phyloP scores from a whole-genome alignment of 2,113 vertebrate species.

The Phylloscopus trochilus region DNA sequence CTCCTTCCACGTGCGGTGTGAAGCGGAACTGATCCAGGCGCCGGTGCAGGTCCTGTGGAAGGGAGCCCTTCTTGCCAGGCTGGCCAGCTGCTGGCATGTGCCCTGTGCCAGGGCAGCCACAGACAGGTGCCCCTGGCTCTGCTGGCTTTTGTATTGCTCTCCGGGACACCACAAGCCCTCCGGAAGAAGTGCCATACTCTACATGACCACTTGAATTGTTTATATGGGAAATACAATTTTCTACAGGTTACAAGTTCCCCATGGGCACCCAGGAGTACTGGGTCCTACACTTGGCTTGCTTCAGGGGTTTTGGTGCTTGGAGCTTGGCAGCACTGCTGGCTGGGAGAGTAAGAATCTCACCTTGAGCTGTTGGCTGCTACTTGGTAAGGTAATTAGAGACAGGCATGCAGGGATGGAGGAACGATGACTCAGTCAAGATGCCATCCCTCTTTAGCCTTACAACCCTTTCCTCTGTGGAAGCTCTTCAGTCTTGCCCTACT shows the following conservation, averaged over 20 bases:
- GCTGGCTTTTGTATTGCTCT: not conserved
- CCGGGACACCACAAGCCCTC: not conserved
- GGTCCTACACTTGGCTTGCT: not conserved
- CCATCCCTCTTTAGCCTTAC: not conserved
- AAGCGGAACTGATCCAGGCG: slow-evolving; percentile 81
- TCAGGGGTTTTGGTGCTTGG: not conserved
- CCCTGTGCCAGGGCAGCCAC: not conserved
- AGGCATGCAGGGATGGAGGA: not conserved
- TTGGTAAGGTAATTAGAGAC: not conserved
- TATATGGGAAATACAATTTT: not conserved
- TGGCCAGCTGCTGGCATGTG: not conserved
- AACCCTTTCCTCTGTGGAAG: not conserved
- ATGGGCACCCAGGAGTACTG: not conserved
- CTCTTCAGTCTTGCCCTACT: not conserved
- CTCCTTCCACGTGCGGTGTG: slow-evolving; percentile 73
- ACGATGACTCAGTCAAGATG: not conserved
- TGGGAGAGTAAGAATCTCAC: not conserved
- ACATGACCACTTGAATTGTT: not conserved
- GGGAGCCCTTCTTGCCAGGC: not conserved
- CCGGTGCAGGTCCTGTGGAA: slow-evolving; percentile 77
- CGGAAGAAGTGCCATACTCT: not conserved
- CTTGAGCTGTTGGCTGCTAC: not conserved
- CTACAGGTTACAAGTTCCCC: not conserved
- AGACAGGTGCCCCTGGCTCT: not conserved
- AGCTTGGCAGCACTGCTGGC: not conserved